These are phyloP conservation scores for Hyperopisus bebe DNA, from an alignment of 2,113 vertebrate genomes.

Conservation along the genomic window DNA sequence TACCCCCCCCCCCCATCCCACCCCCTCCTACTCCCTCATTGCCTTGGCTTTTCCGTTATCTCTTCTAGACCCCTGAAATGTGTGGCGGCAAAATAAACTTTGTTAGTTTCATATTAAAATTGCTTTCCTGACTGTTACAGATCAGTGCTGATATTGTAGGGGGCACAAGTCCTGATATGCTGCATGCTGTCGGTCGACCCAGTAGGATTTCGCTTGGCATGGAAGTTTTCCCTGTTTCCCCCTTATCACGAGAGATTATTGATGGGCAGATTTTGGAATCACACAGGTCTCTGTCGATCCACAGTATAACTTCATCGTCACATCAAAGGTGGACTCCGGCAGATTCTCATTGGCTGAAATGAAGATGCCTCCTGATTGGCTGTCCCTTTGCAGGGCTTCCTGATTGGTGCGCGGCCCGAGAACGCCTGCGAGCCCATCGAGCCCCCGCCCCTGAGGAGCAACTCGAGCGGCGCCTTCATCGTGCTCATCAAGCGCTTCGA, in stretches of 20 bases:
- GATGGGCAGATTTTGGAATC: not conserved
- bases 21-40: not conserved
- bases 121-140: not conserved
- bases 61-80: not conserved
- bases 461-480: slow-evolving; percentile 62
- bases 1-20: too few relatives aligned
- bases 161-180: not conserved
- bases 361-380: not conserved
- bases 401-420: slow-evolving; percentile 71
- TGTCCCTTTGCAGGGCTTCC: slow-evolving; percentile 57
- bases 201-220: not conserved
- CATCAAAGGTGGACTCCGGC: not conserved
- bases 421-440: slow-evolving; percentile 74
- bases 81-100: not conserved
- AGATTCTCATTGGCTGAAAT: not conserved
- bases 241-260: not conserved
- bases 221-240: not conserved
- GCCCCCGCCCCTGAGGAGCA: slow-evolving; percentile 64
- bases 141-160: not conserved
- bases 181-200: too few relatives aligned
- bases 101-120: not conserved
- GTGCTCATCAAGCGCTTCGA: slow-evolving; percentile 73
- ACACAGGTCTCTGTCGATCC: not conserved
- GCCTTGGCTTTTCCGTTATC: not conserved
- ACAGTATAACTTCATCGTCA: not conserved